These are phyloP conservation scores for Mormyrus hasselquistii DNA, from an alignment of 2,797 vertebrate genomes.

Conservation along the genomic window DNA sequence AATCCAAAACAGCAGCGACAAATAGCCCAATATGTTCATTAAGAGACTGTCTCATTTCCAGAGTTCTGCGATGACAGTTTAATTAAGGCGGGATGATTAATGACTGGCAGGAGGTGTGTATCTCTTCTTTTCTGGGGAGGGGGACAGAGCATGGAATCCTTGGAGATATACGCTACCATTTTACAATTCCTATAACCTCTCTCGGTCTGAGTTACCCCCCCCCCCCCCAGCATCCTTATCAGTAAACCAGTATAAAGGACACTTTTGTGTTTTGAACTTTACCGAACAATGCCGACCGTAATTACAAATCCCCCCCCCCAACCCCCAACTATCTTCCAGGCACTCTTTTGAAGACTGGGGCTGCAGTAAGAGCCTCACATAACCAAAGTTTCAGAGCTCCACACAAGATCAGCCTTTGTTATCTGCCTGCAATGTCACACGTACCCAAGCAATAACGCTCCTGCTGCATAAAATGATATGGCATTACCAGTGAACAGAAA, in stretches of 20 bases:
- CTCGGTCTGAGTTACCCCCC: neutral
- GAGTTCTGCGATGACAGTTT: neutral
- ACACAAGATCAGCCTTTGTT: neutral
- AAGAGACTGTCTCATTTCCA: neutral
- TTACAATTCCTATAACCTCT: neutral
- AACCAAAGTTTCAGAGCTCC: neutral
- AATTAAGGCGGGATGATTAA: conserved; percentile 12
- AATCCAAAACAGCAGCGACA: neutral
- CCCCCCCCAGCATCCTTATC: neutral
- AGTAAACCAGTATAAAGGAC: neutral
- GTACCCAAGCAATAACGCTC: neutral
- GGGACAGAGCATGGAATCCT: neutral
- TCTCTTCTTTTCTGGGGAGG: neutral
- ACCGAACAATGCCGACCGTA: neutral
- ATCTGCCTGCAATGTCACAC: neutral
- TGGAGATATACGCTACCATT: neutral
- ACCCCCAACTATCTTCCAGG: neutral
- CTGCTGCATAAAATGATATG: neutral
- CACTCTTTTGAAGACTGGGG: neutral
- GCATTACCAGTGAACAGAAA: neutral
- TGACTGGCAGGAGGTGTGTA: neutral
- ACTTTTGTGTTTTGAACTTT: neutral
- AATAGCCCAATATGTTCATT: neutral
- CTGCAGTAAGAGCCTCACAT: neutral
- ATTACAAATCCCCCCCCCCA: neutral